A percentile compares a stretch with the other conserved stretches of the same genome.
Conservation (phyloP, 2,113 vertebrate genomes). For the Salminus brasiliensis region DNA sequence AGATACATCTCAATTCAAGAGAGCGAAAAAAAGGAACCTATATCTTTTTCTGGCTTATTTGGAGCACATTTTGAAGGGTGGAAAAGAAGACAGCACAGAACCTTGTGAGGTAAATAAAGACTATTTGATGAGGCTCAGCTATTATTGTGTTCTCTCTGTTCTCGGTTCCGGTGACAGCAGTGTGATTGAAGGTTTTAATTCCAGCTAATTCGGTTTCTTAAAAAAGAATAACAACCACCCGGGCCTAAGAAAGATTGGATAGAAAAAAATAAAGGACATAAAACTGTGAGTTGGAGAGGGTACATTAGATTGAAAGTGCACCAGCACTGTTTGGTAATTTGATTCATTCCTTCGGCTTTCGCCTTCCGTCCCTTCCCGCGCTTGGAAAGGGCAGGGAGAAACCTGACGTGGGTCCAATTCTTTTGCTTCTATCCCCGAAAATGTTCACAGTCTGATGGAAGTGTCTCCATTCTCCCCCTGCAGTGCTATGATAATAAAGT, state of each 20-base stretch:
- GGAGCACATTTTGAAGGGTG: conserved; percentile 12
- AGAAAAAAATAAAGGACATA: conserved; percentile 34
- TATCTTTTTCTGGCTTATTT: conserved; percentile 20
- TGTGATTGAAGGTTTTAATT: conserved; percentile 59
- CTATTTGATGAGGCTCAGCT: conserved; percentile 20
- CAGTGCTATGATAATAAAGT: conserved; percentile 33
- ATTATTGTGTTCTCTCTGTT: conserved; percentile 31
- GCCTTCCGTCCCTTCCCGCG: background rate
- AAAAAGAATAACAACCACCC: conserved; percentile 29
- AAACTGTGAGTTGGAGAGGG: conserved; percentile 26
- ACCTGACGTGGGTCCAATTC: background rate
- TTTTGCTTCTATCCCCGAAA: conserved; percentile 6
- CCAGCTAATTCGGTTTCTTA: conserved; percentile 40
- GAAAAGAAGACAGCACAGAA: conserved; percentile 24
- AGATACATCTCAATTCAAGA: background rate
- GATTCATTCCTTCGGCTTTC: background rate
- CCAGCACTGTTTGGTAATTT: conserved; percentile 31
- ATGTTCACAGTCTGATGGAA: conserved; percentile 29
- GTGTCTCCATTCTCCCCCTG: background rate
- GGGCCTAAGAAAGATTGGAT: conserved; percentile 21
- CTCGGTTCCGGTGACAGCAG: conserved; percentile 30
- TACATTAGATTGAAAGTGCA: conserved; percentile 27
- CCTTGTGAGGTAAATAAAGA: conserved; percentile 40
- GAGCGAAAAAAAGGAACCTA: conserved; percentile 1
- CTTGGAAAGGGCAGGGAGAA: conserved; percentile 10